These are phyloP conservation scores for Gallinago undulata DNA, from an alignment of 2,113 vertebrate species.

Conservation along the genomic window DNA sequence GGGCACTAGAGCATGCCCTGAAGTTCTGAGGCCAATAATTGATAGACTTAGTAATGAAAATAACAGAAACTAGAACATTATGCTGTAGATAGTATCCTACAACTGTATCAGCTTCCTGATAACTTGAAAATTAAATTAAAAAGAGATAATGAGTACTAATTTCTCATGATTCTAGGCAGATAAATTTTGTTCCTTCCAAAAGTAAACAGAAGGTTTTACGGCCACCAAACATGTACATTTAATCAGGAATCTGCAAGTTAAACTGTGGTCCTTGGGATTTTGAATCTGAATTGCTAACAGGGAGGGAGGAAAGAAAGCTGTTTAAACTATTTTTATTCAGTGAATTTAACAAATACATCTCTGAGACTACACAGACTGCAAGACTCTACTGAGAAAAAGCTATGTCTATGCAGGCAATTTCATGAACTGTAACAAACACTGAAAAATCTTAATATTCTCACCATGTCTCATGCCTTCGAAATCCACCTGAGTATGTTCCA, in stretches of 20 bases:
- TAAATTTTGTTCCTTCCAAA: background rate
- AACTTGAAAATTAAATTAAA: background rate
- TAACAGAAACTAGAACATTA: background rate
- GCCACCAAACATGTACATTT: background rate
- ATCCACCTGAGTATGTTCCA: background rate
- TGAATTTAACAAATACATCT: background rate
- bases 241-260: background rate
- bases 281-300: conserved; percentile 2
- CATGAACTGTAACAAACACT: background rate
- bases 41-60: background rate
- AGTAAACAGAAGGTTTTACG: background rate
- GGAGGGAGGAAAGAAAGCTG: background rate
- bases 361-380: background rate
- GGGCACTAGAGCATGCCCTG: no score
- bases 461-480: background rate
- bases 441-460: background rate
- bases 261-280: background rate
- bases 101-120: background rate
- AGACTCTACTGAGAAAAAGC: background rate
- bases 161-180: background rate
- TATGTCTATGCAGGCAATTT: background rate
- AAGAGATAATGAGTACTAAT: background rate
- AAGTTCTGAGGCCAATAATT: no score
- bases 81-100: background rate
- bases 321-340: conserved; percentile 23